Conservation (phyloP, 2,113 vertebrate genomes). For the Desmodus rotundus region DNA sequence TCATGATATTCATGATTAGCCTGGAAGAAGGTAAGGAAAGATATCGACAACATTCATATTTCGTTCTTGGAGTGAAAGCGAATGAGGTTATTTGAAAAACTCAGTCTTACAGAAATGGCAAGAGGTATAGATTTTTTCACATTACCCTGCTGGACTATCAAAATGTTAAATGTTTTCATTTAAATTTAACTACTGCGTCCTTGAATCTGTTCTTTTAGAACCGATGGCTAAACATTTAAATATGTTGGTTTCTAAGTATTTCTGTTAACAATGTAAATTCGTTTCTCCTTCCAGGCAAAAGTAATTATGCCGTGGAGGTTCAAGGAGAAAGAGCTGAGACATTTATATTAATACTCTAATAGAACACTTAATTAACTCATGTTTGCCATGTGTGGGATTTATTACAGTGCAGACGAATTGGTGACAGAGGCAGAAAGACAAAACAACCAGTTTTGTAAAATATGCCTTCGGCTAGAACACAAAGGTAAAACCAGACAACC, state of each 20-base stretch:
- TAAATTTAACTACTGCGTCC: slow-evolving; percentile 51
- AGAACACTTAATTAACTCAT: slow-evolving; percentile 61
- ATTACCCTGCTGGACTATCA: slow-evolving; percentile 19
- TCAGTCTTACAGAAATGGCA: background rate
- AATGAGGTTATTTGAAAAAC: slow-evolving; percentile 43
- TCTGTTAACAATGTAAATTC: slow-evolving; percentile 55
- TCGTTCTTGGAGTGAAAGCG: background rate
- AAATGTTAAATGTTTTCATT: slow-evolving; percentile 51
- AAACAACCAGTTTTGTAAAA: slow-evolving; percentile 37
- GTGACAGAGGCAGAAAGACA: slow-evolving; percentile 47
- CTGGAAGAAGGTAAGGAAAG: background rate
- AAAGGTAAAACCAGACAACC: background rate
- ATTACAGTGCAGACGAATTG: slow-evolving; percentile 32
- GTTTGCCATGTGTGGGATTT: slow-evolving; percentile 43
- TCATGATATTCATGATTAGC: slow-evolving; percentile 39
- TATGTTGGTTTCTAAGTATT: slow-evolving; percentile 60
- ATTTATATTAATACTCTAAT: slow-evolving; percentile 64
- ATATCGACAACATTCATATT: slow-evolving; percentile 32
- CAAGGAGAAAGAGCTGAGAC: slow-evolving; percentile 33
- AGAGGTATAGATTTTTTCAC: background rate
- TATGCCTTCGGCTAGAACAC: slow-evolving; percentile 2
- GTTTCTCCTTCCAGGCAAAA: slow-evolving; percentile 38
- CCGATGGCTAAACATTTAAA: slow-evolving; percentile 48
- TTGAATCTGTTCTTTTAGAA: slow-evolving; percentile 45
- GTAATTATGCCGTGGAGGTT: slow-evolving; percentile 39